These are phyloP conservation scores for Ctenomys sociabilis DNA, from an alignment of 2,113 vertebrate species.

Conservation along the genomic window DNA sequence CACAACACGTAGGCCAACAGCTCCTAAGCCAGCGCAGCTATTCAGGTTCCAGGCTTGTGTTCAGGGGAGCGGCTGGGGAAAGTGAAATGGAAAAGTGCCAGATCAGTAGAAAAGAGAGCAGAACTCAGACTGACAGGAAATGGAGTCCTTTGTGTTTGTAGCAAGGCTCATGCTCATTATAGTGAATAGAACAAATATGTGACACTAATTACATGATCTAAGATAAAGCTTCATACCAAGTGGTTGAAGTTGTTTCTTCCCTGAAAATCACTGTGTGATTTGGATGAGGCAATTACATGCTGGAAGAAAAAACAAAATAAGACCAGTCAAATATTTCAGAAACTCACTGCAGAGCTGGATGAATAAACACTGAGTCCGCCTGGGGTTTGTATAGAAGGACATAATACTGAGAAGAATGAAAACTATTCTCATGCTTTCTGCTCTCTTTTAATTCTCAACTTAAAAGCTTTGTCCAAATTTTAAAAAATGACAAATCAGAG, in stretches of 20 bases:
- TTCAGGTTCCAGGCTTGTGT: not conserved
- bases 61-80: not conserved
- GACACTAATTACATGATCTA: not conserved
- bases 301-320: not conserved
- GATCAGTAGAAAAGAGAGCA: not conserved
- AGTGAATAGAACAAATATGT: not conserved
- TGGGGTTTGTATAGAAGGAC: not conserved
- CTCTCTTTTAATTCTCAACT: not conserved
- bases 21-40: not conserved
- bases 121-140: not conserved
- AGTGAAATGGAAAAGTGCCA: not conserved
- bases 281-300: not conserved
- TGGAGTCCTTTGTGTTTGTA: not conserved
- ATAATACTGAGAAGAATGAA: slow-evolving; percentile 14
- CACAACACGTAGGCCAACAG: not conserved
- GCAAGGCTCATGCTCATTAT: not conserved
- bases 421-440: not conserved
- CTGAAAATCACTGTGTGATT: not conserved
- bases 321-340: not conserved
- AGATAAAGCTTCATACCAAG: not conserved
- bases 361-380: not conserved
- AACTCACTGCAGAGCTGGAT: not conserved
- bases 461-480: not conserved
- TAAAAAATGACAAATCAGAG: not conserved
- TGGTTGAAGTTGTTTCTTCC: not conserved